phyloP scores from a whole-genome alignment of 2,888 invertebrate species.

The Drosophila koepferae region DNA sequence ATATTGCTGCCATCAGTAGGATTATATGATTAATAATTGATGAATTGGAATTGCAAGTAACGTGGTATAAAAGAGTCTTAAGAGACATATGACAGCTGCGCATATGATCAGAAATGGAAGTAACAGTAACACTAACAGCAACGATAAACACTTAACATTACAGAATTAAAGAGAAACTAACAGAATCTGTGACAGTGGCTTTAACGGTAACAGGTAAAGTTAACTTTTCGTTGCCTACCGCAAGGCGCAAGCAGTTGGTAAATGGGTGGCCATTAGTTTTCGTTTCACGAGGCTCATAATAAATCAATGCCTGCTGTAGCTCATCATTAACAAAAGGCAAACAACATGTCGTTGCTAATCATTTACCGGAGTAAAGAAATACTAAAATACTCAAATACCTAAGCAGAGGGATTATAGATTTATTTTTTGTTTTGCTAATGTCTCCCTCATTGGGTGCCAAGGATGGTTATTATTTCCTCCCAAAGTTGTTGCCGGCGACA shows the following conservation, averaged over 20 bases:
- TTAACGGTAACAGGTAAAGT: not conserved
- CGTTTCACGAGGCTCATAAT: conserved; percentile 37
- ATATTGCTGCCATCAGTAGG: not conserved
- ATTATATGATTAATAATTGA: too few relatives aligned
- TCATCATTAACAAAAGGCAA: conserved; percentile 67
- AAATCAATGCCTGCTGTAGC: conserved; percentile 61
- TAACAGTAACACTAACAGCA: not conserved
- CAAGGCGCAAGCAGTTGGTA: conserved; percentile 18
- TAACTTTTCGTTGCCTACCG: conserved; percentile 22
- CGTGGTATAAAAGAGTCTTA: not conserved
- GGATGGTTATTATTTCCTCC: conserved; percentile 36
- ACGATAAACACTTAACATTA: not conserved
- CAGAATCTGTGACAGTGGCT: not conserved
- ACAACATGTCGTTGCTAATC: conserved; percentile 74
- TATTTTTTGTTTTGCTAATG: conserved; percentile 26
- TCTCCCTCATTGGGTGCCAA: conserved; percentile 16
- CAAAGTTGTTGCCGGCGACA: conserved; percentile 9
- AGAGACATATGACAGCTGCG: not conserved
- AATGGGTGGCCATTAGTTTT: conserved; percentile 36
- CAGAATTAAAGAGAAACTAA: not conserved
- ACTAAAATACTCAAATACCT: conserved; percentile 16
- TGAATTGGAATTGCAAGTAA: not conserved
- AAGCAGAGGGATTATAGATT: conserved; percentile 13
- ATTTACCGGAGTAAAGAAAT: conserved; percentile 43
- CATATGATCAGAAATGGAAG: too few relatives aligned